Percentiles rank a stretch among this genome's conserved stretches.
phyloP scores from a whole-genome alignment of 2,888 invertebrate genomes.

The Nudaria mundana region DNA sequence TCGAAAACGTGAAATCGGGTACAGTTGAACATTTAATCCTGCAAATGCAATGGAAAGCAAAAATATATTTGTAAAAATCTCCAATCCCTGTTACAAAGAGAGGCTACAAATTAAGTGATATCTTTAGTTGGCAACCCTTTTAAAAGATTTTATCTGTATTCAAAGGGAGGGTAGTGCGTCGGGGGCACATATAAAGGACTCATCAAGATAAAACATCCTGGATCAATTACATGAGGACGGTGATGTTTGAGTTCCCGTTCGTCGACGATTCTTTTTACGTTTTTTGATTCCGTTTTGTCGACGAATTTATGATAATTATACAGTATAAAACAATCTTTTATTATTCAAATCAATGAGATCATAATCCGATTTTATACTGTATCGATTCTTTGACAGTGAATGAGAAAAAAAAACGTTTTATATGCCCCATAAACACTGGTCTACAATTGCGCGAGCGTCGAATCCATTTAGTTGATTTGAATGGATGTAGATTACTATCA shows the following conservation, averaged over 20 bases:
- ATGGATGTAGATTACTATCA: conserved; percentile 61
- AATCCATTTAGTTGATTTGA: conserved; percentile 58
- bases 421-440: conserved; percentile 44
- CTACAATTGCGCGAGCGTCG: conserved; percentile 49
- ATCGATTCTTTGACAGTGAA: conserved; percentile 33
- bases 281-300: conserved; percentile 43
- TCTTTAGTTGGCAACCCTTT: conserved; percentile 80
- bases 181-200: conserved; percentile 73
- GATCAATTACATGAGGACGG: conserved; percentile 76
- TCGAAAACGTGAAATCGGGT: conserved; percentile 42
- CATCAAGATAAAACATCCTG: conserved; percentile 78
- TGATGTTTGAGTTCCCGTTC: conserved; percentile 70
- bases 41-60: conserved; percentile 48
- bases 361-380: conserved; percentile 46
- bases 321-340: conserved; percentile 23
- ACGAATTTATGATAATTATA: conserved; percentile 35
- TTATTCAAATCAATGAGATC: conserved; percentile 34
- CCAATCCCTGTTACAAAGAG: conserved; percentile 72
- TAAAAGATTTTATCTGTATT: conserved; percentile 74
- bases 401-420: conserved; percentile 39
- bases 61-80: conserved; percentile 58
- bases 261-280: conserved; percentile 54
- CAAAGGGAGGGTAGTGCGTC: conserved; percentile 70
- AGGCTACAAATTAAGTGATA: conserved; percentile 80
- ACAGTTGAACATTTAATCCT: conserved; percentile 42